These are phyloP conservation scores for Brachyistius frenatus DNA, from an alignment of 2,113 vertebrate species.

Conservation along the genomic window DNA sequence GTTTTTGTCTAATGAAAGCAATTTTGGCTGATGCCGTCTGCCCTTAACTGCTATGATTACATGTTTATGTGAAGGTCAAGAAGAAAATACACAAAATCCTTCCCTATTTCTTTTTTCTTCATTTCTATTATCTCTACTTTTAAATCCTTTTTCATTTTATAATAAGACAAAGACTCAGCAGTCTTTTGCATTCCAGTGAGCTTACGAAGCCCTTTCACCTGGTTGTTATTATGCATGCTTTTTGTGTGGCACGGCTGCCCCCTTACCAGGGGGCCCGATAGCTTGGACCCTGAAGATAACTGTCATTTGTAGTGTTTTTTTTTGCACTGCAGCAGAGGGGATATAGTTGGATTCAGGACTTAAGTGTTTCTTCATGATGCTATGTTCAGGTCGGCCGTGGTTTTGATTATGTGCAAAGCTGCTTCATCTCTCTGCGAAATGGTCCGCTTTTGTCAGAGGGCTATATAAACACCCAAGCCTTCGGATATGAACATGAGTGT, in stretches of 20 bases:
- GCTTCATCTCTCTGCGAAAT: slow-evolving; percentile 62
- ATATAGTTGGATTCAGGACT: slow-evolving; percentile 50
- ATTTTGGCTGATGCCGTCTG: slow-evolving; percentile 19
- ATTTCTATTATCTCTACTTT: slow-evolving; percentile 20
- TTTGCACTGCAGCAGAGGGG: slow-evolving; percentile 30
- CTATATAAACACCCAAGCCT: slow-evolving; percentile 59
- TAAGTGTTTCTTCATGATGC: slow-evolving; percentile 68
- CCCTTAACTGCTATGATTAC: slow-evolving; percentile 19
- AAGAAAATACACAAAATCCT: too few species aligned
- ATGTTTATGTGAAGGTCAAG: slow-evolving; percentile 23
- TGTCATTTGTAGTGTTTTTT: slow-evolving; percentile 57
- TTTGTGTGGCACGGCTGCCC: slow-evolving; percentile 53
- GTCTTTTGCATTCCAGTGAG: slow-evolving; percentile 62
- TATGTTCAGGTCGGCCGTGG: slow-evolving; percentile 34
- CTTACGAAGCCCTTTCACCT: slow-evolving; percentile 70
- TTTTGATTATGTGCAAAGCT: slow-evolving; percentile 72
- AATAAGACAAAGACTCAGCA: slow-evolving; percentile 43
- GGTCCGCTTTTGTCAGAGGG: slow-evolving; percentile 53
- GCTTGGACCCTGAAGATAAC: slow-evolving; percentile 48
- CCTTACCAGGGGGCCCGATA: slow-evolving; percentile 38
- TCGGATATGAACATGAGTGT: slow-evolving; percentile 52
- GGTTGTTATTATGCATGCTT: slow-evolving; percentile 78
- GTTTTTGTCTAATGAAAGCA: slow-evolving; percentile 24
- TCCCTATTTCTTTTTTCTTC: neutral
- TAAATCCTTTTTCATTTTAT: slow-evolving; percentile 49